Evolutionary conservation across 2,888 invertebrate genomes (phyloP), one percentile per base, ranked within the genome.

Genomic region (Cybosia mesomella): DNA sequence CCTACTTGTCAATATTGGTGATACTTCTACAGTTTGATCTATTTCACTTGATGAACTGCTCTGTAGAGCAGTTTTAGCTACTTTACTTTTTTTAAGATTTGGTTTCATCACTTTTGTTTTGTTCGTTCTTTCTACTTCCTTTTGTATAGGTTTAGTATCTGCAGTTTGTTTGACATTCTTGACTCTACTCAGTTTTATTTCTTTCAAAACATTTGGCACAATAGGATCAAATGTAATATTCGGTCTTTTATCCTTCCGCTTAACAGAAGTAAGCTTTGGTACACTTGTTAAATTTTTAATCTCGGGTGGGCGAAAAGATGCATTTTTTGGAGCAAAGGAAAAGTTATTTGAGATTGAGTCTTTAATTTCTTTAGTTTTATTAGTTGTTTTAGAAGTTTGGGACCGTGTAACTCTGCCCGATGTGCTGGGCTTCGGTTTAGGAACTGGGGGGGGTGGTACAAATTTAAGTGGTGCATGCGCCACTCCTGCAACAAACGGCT

Each of bases 291-390:
- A 57, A 13, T 84, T 85, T 73, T 82, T 80, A 8, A 81, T 57
- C 66, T 83, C 70, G 0, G 96, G 96, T 7, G 95, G 90, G 77
- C 89, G 92, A 79, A 96, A 96, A 15, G 85, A 75, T 21, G 96
- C 94, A 89, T 95, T 92, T 66, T 83, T 84, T 0, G 96, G 96
- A 13, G 96, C 96, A 88, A 96, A 95, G 0, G 95, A 95, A 32
- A 34, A 15, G 0, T 21, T 53, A 53, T 22, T 62, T 18, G 34
- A 22, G 28, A 15, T 62, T 54, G 34, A 0, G 2, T 53, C 70
- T 36, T 74, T 75, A 3, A 32, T 55, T 34, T 79, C 75, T 32
- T 78, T 79, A 4, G 70, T 36, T 53, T 70, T 76, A n/a, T 62
- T 57, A n/a, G 58, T 76, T 10, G 43, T 73, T 59, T 74, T 88